Evolutionary conservation across 2,888 invertebrate species (phyloP), one percentile per base, ranked within the genome.

Genomic region (Aphrophora alni): DNA sequence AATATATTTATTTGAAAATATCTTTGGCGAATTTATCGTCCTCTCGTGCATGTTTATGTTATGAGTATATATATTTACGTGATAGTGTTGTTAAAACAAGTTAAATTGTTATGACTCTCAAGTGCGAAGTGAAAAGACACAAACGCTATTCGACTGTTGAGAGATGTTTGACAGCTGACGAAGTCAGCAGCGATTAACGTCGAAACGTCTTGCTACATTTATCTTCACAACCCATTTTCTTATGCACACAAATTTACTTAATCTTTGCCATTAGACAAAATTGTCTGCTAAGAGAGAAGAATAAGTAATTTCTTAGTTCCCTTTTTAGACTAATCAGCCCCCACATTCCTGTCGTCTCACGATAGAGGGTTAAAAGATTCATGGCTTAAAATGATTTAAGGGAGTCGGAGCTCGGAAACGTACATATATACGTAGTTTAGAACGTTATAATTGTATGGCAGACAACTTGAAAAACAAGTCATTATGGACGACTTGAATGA

Each of bases 221-320:
- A 59, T 59, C 59, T 59, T 21, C 59, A 59, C 59, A 59, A 21
- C 59, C 59, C 59, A 59, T 59, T 21, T 59, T 59, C 59, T 59
- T 59, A 59, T 59, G 59, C 59, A 59, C 59, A 59, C 59, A 59
- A 59, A 59, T 59, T 59, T 59, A 21, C 59, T 59, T 59, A 59
- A 59, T 59, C 59, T 59, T 59, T 59, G 59, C 59, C 59, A 59
- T 59, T 59, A 59, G 21, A 59, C 59, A 21, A 59, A 59, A 59
- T 59, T 59, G 59, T 59, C 59, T 59, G 59, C 59, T 21, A 59
- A 21, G 21, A 59, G 59, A 59, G 59, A 59, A 59, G 59, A 59
- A 59, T 59, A 59, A 59, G 21, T 59, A 59, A 59, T 59, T 59
- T 21, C 59, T 2, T 21, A 59, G 59, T 59, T 59, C 59, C 59